Evolutionary conservation across 2,888 invertebrate genomes (phyloP), one percentile per base, ranked within the genome.

Genomic region (Nectonema munidae): DNA sequence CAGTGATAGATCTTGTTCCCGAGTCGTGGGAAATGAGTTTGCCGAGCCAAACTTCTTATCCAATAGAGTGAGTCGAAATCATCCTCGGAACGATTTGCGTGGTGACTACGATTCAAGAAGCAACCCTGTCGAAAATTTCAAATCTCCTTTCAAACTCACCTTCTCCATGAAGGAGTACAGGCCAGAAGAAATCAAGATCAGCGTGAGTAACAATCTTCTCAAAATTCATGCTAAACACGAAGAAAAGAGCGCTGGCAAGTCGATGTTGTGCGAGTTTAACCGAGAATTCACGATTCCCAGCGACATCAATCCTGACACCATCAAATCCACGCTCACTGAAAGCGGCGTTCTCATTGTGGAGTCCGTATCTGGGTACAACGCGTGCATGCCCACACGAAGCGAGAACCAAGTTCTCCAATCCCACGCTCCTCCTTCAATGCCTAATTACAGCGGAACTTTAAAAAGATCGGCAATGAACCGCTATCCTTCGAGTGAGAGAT

Each of bases 291-390:
- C 46, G 2, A 40, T 52, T 3, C 52, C 52, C 2, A 44, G 46
- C 36, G 47, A 48, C 17, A 45, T 52, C n/a, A 43, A 46, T 17
- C 46, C 47, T 3, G 49, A 50, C 32, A 43, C 43, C 16, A 42
- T 52, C 14, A 43, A 44, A 1, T 50, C 50, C 1, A 48, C 47
- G 28, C 42, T 50, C 19, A 45, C 43, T 16, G 44, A 44, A 4
- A 47, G 46, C 11, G 52, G 52, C 1, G 41, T 48, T 3, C 42
- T 52, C 18, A 43, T 46, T 2, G 49, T 52, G 3, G 47, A 48
- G 18, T 50, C 50, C 6, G 14, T 34, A 9, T 25, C 25, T 9
- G n/a, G 9, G 6, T 25, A 25, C 25, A n/a, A n/a, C n/a, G n/a
- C n/a, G n/a, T n/a, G n/a, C n/a, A n/a, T n/a, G n/a, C n/a, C n/a